Base-by-base conservation (phyloP, 2,888 invertebrate genomes). In the Aleiodes testaceus region DNA sequence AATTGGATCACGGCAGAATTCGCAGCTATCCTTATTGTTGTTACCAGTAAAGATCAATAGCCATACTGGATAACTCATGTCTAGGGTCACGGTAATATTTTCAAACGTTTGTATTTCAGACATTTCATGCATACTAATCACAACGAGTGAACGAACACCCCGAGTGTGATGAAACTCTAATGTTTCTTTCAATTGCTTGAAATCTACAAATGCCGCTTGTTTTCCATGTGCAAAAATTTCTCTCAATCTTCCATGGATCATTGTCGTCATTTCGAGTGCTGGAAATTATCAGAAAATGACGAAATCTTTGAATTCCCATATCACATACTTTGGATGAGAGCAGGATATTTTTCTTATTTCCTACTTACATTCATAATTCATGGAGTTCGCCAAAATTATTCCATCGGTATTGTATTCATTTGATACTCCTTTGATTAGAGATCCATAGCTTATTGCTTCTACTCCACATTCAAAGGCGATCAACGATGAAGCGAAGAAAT, bases 41-140 rank as follows among this genome's bases (percentile, higher is more conserved):
- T 73, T 61, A 14, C 49, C 63, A 12, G 71, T 45, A 22, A 84
- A 84, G 52, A 84, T 74, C 12, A 85, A 22, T 5, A 85, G 42
- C 85, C 85, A 85, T 3, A 77, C 55, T n/a, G 80, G 77, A 9
- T 73, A 75, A 7, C 78, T 77, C 36, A 80, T 78, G 4, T 70
- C 30, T 11, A 74, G 66, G 0, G 61, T n/a, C 9, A 16, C 52
- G 7, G 78, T 79, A 0, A 68, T 67, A 4, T 45, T 67, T 6
- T 71, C 64, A 12, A 84, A 83, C 36, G 75, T 69, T 0, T 20
- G 36, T 14, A 82, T 47, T 3, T 72, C 73, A 7, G 77, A 70
- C 2, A 14, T 36, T 0, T 75, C 70, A 6, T 71, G 52, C 1
- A 82, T 69, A 4, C 79, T 16, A 12, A 52, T 74, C 18, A 84